Evolutionary conservation across 2,113 vertebrate species (phyloP), one percentile per base, ranked within the genome.

Genomic region (Cinclus cinclus): DNA sequence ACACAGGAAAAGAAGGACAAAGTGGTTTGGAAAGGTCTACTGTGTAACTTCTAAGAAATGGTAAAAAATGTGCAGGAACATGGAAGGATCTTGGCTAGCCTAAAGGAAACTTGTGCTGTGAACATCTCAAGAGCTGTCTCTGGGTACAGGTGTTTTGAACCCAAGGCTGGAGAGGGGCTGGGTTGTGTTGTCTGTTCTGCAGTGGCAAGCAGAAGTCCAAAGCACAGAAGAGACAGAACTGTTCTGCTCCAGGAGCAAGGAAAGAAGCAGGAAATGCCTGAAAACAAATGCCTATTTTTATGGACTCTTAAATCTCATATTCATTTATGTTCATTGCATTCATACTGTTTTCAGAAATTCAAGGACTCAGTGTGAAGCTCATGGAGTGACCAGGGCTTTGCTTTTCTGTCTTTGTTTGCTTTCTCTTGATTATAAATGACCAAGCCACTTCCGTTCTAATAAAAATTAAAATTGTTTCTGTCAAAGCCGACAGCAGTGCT

Each of bases 381-480:
- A 59, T 2, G 31, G 22, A 58, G 20, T 33, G 28, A 87, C 33
- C 13, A 70, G n/a, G 21, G 27, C 33, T 95, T 79, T 91, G 55
- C 15, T 70, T 73, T 90, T 88, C 41, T 87, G 25, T 37, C 13
- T 58, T 62, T 74, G 19, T 83, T 92, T 95, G 52, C 31, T 78
- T 49, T 92, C 73, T 78, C 31, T 67, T 59, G 59, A 35, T 90
- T 92, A 60, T 69, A 89, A 96, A 84, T 65, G 47, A 64, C 50
- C 37, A 94, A 82, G 21, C 89, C 25, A 44, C 73, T 94, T 96
- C 63, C 37, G 88, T 96, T 92, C 41, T 88, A 60, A 96, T 82
- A 76, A 92, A 96, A 97, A 95, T 87, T 94, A 85, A 94, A 96
- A 96, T 91, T 85, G 64, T 90, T 90, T 95, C 89, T 87, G 83